Conservation (phyloP, 2,113 vertebrate genomes). For the Aptenodytes forsteri region DNA sequence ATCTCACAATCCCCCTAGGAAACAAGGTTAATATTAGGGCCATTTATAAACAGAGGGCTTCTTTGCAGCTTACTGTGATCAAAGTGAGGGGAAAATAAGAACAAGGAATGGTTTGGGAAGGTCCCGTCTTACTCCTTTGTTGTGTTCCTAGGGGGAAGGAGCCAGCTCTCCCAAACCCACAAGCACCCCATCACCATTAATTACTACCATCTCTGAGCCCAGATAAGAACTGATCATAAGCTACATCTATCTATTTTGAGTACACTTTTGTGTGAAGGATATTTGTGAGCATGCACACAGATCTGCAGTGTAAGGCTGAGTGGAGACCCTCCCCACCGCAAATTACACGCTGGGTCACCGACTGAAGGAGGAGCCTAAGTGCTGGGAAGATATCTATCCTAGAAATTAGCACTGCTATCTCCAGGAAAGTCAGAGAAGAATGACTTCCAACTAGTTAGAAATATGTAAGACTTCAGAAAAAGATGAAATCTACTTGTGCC, state of each 20-base stretch:
- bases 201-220: not conserved
- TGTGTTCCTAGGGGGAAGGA: not conserved
- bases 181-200: not conserved
- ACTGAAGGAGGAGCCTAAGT: not conserved
- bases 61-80: not conserved
- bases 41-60: not conserved
- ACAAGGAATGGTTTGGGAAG: not conserved
- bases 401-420: not conserved
- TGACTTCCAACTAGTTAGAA: not conserved
- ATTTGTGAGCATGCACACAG: not conserved
- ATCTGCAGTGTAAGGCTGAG: not conserved
- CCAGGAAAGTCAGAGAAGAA: not conserved
- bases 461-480: not conserved
- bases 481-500: not conserved
- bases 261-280: not conserved
- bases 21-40: not conserved
- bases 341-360: accelerated
- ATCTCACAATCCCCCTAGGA: not conserved
- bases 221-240: not conserved
- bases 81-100: not conserved
- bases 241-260: not conserved
- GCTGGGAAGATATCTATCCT: not conserved
- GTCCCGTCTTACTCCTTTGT: not conserved
- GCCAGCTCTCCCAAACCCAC: not conserved
- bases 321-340: not conserved